Percentiles rank a stretch among this genome's conserved stretches.
phyloP scores from a whole-genome alignment of 1,140 invertebrate genomes.

The Lordiphosa collinella region DNA sequence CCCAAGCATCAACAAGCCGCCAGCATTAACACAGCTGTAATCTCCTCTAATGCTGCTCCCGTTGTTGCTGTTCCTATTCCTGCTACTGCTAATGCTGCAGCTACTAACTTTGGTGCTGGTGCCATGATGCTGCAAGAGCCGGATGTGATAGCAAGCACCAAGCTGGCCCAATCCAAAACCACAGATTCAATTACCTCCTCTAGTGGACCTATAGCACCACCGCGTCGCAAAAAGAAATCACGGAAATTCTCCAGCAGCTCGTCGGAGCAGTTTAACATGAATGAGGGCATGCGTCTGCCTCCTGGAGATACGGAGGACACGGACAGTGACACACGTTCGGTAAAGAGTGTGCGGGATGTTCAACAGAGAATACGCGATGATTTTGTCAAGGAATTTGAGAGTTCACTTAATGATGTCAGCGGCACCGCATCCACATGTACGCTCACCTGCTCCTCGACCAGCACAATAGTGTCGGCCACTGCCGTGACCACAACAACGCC shows the following conservation, averaged over 20 bases:
- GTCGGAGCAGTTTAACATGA: conserved; percentile 67
- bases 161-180: conserved; percentile 82
- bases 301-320: conserved; percentile 64
- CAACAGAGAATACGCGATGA: conserved; percentile 69
- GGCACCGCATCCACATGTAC: conserved; percentile 41
- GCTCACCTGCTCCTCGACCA: conserved; percentile 60
- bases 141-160: conserved; percentile 96
- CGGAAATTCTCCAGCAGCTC: conserved; percentile 81
- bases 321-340: conserved; percentile 71
- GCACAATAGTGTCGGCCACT: conserved; percentile 61
- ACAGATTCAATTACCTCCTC: conserved; percentile 76
- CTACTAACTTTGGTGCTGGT: too few species aligned
- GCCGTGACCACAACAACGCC: conserved; percentile 68
- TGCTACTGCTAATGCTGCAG: neutral
- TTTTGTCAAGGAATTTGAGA: conserved; percentile 72
- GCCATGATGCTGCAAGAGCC: conserved; percentile 86
- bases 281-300: conserved; percentile 54
- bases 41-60: neutral
- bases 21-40: neutral
- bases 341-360: conserved; percentile 75
- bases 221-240: conserved; percentile 89
- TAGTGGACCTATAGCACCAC: conserved; percentile 87
- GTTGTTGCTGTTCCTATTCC: conserved; percentile 1
- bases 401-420: conserved; percentile 63
- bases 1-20: conserved; percentile 36